These are phyloP conservation scores for Chrysolina americana DNA, from an alignment of 2,888 invertebrate species.

Conservation along the genomic window DNA sequence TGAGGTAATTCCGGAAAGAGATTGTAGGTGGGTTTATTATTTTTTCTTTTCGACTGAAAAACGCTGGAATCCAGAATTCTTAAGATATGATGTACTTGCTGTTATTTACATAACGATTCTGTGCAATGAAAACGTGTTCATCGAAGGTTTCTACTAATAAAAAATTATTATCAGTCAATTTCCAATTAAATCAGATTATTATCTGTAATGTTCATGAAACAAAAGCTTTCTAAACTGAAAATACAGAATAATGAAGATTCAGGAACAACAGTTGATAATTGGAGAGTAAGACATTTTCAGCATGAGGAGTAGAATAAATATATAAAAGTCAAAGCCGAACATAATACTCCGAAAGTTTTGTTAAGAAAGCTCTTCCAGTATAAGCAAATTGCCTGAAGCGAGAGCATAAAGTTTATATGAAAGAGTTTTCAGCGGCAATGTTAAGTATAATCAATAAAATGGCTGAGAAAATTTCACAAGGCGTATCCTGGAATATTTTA, in stretches of 20 bases:
- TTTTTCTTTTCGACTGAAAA: no score
- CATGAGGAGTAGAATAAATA: constrained; percentile 61
- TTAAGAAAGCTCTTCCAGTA: constrained; percentile 65
- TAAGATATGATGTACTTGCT: no score
- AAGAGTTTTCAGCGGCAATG: constrained; percentile 68
- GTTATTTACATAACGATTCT: no score
- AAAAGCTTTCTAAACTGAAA: not conserved
- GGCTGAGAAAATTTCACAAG: constrained; percentile 55
- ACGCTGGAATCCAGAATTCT: no score
- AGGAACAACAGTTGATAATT: constrained; percentile 17
- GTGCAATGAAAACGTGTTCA: no score
- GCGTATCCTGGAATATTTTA: constrained; percentile 59
- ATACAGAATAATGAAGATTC: constrained; percentile 13
- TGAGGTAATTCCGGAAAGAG: no score
- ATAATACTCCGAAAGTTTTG: constrained; percentile 65
- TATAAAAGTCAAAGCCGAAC: constrained; percentile 65
- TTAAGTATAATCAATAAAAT: constrained; percentile 65
- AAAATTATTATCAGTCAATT: no score
- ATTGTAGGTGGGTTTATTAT: no score
- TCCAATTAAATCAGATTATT: not conserved
- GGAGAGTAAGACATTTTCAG: constrained; percentile 48
- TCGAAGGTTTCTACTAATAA: no score
- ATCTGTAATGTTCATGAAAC: not conserved
- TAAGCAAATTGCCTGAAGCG: constrained; percentile 65
- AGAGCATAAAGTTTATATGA: constrained; percentile 66